Percentiles rank a stretch among this genome's conserved stretches.
phyloP scores from a whole-genome alignment of 2,888 invertebrate species.

The Deilephila porcellus region DNA sequence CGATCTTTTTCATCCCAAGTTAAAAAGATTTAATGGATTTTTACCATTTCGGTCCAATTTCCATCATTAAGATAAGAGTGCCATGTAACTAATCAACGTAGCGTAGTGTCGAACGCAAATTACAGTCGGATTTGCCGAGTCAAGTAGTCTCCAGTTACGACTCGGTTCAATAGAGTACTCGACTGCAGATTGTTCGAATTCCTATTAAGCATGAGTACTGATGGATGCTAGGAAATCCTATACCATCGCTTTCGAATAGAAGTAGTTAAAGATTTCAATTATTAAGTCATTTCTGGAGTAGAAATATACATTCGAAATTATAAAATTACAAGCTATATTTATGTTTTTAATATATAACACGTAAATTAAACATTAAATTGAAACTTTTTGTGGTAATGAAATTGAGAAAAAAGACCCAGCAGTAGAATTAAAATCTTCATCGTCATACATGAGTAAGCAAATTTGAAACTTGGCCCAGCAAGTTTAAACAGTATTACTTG shows the following conservation, averaged over 20 bases:
- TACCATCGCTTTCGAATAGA: neutral
- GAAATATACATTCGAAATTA: no score
- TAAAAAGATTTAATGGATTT: neutral
- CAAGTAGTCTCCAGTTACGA: constrained; percentile 24
- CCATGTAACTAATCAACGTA: constrained; percentile 19
- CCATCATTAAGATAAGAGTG: constrained; percentile 12
- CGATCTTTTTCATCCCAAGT: neutral
- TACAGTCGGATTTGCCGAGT: constrained; percentile 9
- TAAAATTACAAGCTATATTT: no score
- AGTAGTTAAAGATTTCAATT: neutral
- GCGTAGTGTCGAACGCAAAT: constrained; percentile 10
- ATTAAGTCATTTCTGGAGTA: no score
- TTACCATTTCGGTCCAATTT: neutral
- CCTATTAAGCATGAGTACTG: neutral
- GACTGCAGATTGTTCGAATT: constrained; percentile 17
- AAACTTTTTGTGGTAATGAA: no score
- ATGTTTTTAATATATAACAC: no score
- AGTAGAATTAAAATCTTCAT: neutral
- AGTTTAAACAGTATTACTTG: constrained; percentile 3
- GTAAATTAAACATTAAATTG: no score
- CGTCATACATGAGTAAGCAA: constrained; percentile 10
- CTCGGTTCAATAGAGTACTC: constrained; percentile 18
- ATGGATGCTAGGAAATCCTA: neutral
- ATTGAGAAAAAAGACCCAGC: neutral
- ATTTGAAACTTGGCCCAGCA: neutral